phyloP scores from a whole-genome alignment of 64 coral and sea anemone species.

The Platygyra sinensis region DNA sequence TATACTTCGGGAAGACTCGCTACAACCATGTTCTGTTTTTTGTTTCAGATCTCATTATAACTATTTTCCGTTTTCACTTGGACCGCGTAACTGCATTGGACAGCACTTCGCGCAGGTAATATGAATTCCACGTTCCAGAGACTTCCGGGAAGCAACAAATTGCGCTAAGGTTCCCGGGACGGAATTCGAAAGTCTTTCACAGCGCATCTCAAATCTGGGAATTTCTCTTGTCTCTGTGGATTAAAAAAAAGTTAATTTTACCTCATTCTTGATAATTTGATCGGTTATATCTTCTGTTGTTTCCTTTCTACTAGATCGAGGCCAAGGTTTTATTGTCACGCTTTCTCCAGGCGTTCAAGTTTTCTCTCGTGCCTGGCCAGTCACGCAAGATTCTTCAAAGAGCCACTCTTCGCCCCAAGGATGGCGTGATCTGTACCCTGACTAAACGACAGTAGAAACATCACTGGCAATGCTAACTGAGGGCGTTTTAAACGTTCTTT shows the following conservation, averaged over 20 bases:
- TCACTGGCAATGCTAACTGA: too few relatives aligned
- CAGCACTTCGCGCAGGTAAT: slow-evolving; percentile 65
- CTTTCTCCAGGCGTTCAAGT: slow-evolving; percentile 69
- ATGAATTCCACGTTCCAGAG: too few relatives aligned
- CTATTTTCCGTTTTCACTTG: slow-evolving; percentile 61
- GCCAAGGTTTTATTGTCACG: slow-evolving; percentile 60
- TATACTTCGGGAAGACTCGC: background rate
- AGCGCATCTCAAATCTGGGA: too few relatives aligned
- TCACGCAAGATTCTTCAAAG: slow-evolving; percentile 33
- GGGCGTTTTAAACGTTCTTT: background rate
- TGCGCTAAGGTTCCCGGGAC: too few relatives aligned
- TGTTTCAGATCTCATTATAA: slow-evolving; percentile 48
- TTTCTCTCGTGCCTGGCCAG: slow-evolving; percentile 46
- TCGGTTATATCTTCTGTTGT: background rate
- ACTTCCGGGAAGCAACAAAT: too few relatives aligned
- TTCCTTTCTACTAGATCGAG: slow-evolving; percentile 45
- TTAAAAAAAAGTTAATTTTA: too few relatives aligned
- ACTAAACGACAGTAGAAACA: background rate
- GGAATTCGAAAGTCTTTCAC: too few relatives aligned
- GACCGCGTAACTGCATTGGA: slow-evolving; percentile 69
- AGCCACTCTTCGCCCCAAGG: slow-evolving; percentile 24
- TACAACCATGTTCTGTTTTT: background rate
- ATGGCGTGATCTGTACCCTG: slow-evolving; percentile 53
- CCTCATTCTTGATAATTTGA: background rate
- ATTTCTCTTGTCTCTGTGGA: too few relatives aligned